Evolutionary conservation across 2,797 vertebrate genomes (phyloP), one percentile per base, ranked within the genome.

Genomic region (Mionectes olivaceus): DNA sequence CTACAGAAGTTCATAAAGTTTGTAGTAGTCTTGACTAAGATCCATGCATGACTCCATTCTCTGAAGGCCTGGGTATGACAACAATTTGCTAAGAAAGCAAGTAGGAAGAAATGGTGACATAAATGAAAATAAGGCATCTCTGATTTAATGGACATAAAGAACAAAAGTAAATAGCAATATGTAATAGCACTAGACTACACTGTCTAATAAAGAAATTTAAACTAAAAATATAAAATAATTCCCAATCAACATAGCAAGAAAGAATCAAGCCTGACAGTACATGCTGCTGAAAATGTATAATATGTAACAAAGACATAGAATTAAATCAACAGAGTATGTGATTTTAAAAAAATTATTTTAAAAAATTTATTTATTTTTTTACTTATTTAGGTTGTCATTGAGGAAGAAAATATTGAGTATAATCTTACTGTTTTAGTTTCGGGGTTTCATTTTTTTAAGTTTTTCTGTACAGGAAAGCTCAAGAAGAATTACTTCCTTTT

Each of bases 201-300:
- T 63, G 32, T 8, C 59, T 41, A n/a, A 69, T 25, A 61, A 14
- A 70, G 27, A 15, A 43, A 24, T 56, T 46, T 13, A 50, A 85
- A 67, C 11, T 37, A 43, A 70, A 79, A 67, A 46, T 59, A 84
- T 9, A 53, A 77, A 80, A 61, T 55, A 63, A 55, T 69, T 70
- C 21, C 7, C 14, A 55, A 28, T 33, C 30, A 59, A 32, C 0
- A 0, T 7, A 71, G 46, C 35, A 65, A 79, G n/a, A 67, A 88
- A 60, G 17, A 67, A 56, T 60, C 46, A 75, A 90, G 25, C 5
- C 10, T 28, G 32, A 43, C 2, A 33, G 18, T 49, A 49, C 5
- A 4, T 56, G 52, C 12, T 30, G 39, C 9, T 75, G 55, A 57
- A 61, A 52, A 82, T 71, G 13, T 22, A 8, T 30, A 41, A 52